These are phyloP conservation scores for Poeciliopsis paucimaculata DNA, from an alignment of 2,797 vertebrate species.

Conservation along the genomic window DNA sequence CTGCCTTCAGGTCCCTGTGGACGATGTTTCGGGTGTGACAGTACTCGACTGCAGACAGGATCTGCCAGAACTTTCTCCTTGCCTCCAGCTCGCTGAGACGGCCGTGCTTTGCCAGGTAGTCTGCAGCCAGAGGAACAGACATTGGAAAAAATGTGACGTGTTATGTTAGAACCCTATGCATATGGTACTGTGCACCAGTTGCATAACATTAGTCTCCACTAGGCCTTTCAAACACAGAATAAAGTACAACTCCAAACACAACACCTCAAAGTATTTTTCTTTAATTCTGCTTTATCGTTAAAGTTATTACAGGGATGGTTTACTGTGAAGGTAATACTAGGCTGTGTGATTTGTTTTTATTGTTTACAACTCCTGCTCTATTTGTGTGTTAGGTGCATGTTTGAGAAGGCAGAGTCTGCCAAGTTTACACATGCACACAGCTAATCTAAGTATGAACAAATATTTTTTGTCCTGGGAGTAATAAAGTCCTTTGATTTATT, in stretches of 20 bases:
- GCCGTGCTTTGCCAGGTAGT: conserved; percentile 96
- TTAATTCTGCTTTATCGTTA: conserved; percentile 22
- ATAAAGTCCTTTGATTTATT: conserved; percentile 40
- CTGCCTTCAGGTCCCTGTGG: conserved; percentile 96
- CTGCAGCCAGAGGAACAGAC: conserved; percentile 70
- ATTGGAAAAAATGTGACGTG: conserved; percentile 24
- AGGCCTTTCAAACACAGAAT: conserved; percentile 17
- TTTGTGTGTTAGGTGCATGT: conserved; percentile 11
- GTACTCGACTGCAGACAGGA: conserved; percentile 95
- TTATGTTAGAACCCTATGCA: conserved; percentile 23
- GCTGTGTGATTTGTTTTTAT: conserved; percentile 39
- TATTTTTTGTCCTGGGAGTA: conserved; percentile 19
- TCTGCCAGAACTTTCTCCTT: conserved; percentile 98
- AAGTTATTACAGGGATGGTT: conserved; percentile 46
- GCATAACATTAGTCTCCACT: conserved; percentile 13
- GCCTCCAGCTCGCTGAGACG: conserved; percentile 93
- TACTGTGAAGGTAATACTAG: conserved; percentile 33
- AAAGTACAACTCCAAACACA: conserved; percentile 20
- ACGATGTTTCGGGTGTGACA: conserved; percentile 95
- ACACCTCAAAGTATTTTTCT: conserved; percentile 12
- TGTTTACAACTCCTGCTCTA: conserved; percentile 21
- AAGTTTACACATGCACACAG: conserved; percentile 22
- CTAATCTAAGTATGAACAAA: conserved; percentile 23
- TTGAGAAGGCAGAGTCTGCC: conserved; percentile 14
- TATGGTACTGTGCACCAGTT: conserved; percentile 30